Evolutionary conservation across 1,140 invertebrate genomes (phyloP).

Genomic region (Brachionus manjavacas): DNA sequence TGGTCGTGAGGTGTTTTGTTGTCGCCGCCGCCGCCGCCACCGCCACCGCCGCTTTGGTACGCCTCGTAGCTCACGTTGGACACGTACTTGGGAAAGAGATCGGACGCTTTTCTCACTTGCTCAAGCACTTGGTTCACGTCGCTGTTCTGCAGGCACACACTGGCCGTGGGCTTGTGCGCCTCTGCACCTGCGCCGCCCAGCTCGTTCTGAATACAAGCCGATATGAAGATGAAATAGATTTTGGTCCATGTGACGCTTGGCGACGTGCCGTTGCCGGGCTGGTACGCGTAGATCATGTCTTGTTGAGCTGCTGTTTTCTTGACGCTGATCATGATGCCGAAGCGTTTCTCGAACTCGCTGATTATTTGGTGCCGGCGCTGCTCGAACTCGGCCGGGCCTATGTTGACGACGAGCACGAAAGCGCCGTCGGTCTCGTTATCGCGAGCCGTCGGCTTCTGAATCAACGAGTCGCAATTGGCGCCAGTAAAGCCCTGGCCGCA

Average conservation of each 20-base stretch:
- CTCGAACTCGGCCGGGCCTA: not conserved
- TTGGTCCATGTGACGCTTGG: not conserved
- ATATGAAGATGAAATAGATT: constrained; percentile 27
- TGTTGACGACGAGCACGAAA: constrained; percentile 18
- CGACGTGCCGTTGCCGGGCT: not conserved
- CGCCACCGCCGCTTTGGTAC: not conserved
- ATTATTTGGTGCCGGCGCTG: constrained; percentile 4
- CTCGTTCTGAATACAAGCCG: constrained; percentile 18
- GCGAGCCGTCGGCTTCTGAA: too few relatives aligned
- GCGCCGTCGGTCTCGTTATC: not conserved
- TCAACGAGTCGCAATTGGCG: not conserved
- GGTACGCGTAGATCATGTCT: constrained; percentile 30
- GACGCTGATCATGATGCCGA: constrained; percentile 15
- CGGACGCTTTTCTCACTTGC: constrained; percentile 20
- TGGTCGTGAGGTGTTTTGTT: too few relatives aligned
- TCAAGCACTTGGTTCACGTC: not conserved
- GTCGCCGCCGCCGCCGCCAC: too few relatives aligned
- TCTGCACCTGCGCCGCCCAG: too few relatives aligned
- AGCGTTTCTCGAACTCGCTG: not conserved
- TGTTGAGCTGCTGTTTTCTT: not conserved
- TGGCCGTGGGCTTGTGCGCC: too few relatives aligned
- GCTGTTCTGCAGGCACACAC: constrained; percentile 9
- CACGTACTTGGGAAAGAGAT: constrained; percentile 23
- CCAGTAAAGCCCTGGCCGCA: not conserved
- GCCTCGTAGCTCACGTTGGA: constrained; percentile 28